phyloP scores from a whole-genome alignment of 2,113 vertebrate genomes.

The Galeopterus variegatus region DNA sequence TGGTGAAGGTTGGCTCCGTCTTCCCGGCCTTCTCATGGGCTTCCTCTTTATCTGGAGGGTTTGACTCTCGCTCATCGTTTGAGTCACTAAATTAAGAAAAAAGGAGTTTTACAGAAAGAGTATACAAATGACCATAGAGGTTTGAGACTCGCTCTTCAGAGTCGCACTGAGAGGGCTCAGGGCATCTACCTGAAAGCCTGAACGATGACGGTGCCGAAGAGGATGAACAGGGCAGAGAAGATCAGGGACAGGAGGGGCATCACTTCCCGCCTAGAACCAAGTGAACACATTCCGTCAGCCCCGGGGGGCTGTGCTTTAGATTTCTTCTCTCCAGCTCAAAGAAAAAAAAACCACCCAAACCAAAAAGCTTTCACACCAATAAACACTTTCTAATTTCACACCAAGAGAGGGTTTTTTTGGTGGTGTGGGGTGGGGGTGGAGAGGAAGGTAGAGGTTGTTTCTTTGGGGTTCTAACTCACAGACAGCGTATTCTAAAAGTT shows the following conservation, averaged over 20 bases:
- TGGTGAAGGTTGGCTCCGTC: slow-evolving; percentile 86
- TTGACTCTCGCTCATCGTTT: slow-evolving; percentile 91
- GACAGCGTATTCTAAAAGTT: not conserved
- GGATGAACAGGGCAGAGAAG: slow-evolving; percentile 97
- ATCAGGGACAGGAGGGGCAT: slow-evolving; percentile 98
- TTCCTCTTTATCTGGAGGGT: slow-evolving; percentile 93
- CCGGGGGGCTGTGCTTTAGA: fast-evolving
- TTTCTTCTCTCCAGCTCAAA: not conserved
- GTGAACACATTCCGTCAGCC: not conserved
- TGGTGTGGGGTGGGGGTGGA: too few species aligned
- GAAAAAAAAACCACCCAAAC: not conserved
- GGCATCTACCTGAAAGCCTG: slow-evolving; percentile 96
- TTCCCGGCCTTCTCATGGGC: slow-evolving; percentile 87
- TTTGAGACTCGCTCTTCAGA: fast-evolving
- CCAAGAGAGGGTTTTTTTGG: not conserved
- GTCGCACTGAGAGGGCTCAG: fast-evolving
- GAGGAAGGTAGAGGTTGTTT: too few species aligned
- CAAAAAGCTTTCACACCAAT: not conserved
- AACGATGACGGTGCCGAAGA: slow-evolving; percentile 97
- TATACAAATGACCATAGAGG: fast-evolving
- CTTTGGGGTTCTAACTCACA: not conserved
- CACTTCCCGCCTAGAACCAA: slow-evolving; percentile 95
- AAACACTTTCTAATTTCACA: not conserved
- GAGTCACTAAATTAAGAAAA: slow-evolving; percentile 92
- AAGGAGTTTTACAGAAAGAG: not conserved